Evolutionary conservation across 2,113 vertebrate genomes (phyloP).

Genomic region (Barnardius zonarius): DNA sequence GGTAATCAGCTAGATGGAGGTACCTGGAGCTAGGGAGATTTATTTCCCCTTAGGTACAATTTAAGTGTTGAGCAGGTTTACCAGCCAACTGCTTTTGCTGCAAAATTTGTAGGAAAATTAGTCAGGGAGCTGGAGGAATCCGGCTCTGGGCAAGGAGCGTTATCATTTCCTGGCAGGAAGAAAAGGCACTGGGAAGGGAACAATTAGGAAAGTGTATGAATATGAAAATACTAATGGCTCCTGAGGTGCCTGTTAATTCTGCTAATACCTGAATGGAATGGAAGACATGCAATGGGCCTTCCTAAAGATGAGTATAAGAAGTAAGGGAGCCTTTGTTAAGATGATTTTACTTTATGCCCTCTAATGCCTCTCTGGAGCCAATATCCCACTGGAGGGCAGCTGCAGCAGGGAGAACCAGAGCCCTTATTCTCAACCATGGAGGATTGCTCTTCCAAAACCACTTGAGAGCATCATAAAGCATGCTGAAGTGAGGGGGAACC

Average conservation of each 20-base stretch:
- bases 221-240: conserved; percentile 10
- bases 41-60: neutral
- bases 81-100: neutral
- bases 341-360: neutral
- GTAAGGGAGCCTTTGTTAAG: neutral
- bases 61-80: neutral
- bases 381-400: neutral
- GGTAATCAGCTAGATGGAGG: neutral
- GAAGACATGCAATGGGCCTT: neutral
- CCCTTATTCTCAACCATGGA: neutral
- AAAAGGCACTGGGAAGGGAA: neutral
- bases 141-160: neutral
- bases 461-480: neutral
- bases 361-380: neutral
- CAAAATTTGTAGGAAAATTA: conserved; percentile 50
- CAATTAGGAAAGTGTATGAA: neutral
- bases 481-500: neutral
- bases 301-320: neutral
- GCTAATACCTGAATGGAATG: neutral
- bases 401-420: neutral
- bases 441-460: neutral
- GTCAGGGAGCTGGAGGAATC: conserved; percentile 7
- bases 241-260: neutral
- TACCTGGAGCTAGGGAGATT: neutral
- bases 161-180: conserved; percentile 22